Evolutionary conservation across 1,140 invertebrate genomes (phyloP).

Genomic region (Dendroctonus ponderosae): DNA sequence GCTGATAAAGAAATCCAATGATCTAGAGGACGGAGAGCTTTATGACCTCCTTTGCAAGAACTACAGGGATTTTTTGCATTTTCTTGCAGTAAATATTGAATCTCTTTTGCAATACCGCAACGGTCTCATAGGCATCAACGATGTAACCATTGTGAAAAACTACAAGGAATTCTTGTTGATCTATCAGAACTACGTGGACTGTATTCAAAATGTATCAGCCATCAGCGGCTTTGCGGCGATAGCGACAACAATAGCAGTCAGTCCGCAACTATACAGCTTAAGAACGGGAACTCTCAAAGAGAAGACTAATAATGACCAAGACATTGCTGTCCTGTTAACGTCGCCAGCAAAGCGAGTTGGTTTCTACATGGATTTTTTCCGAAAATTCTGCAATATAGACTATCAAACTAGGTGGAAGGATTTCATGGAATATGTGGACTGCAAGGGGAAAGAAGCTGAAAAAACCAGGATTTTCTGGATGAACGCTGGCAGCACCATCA

Average conservation of each 20-base stretch:
- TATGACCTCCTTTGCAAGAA: conserved; percentile 65
- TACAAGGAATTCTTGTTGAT: conserved; percentile 70
- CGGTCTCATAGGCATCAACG: conserved; percentile 60
- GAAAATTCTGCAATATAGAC: conserved; percentile 42
- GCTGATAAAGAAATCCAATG: conserved; percentile 60
- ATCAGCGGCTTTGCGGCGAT: conserved; percentile 70
- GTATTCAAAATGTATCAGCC: conserved; percentile 73
- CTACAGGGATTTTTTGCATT: conserved; percentile 69
- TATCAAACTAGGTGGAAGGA: conserved; percentile 60
- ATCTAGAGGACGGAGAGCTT: conserved; percentile 57
- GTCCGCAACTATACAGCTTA: conserved; percentile 58
- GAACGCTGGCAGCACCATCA: conserved; percentile 63
- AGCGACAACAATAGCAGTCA: conserved; percentile 61
- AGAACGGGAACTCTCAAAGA: conserved; percentile 54
- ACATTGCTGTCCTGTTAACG: conserved; percentile 59
- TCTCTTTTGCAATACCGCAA: conserved; percentile 66
- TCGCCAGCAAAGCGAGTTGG: conserved; percentile 54
- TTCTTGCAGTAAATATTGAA: conserved; percentile 65
- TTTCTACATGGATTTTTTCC: conserved; percentile 25
- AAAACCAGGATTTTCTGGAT: conserved; percentile 76
- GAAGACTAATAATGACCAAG: conserved; percentile 55
- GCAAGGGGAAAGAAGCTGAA: conserved; percentile 65
- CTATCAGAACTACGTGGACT: conserved; percentile 71
- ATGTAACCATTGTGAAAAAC: conserved; percentile 67
- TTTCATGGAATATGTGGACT: conserved; percentile 62